Evolutionary conservation across 2,113 vertebrate species (phyloP).

Genomic region (Chascanopsetta lugubris): DNA sequence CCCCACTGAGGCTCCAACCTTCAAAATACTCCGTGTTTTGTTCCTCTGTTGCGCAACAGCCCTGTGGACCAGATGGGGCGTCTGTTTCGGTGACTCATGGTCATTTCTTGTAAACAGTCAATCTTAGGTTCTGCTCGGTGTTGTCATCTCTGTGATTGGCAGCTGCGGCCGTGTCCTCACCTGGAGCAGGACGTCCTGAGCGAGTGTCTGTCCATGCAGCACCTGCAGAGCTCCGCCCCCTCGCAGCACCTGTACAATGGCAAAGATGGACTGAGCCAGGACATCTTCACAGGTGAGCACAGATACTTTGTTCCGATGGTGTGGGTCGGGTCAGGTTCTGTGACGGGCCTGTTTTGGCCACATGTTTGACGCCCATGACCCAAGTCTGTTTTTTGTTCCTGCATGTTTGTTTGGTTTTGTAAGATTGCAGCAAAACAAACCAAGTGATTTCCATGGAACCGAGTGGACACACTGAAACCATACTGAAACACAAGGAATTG

Average conservation of each 20-base stretch:
- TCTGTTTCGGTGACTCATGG: conserved; percentile 17
- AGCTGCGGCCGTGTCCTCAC: conserved; percentile 88
- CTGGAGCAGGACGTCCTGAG: conserved; percentile 87
- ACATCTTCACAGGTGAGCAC: conserved; percentile 89
- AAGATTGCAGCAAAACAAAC: too few relatives aligned
- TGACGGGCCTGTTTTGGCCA: too few relatives aligned
- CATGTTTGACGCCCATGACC: too few relatives aligned
- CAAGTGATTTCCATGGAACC: too few relatives aligned
- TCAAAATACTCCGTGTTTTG: background rate
- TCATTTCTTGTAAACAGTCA: conserved; percentile 7
- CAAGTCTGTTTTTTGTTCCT: too few relatives aligned
- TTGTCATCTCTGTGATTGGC: conserved; percentile 34
- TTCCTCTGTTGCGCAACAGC: conserved; percentile 42
- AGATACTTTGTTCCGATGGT: background rate
- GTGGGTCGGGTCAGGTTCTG: too few relatives aligned
- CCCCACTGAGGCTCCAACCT: conserved; percentile 14
- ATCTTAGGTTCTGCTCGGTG: background rate
- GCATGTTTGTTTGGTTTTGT: too few relatives aligned
- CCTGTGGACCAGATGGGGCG: conserved; percentile 29
- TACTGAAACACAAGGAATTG: too few relatives aligned
- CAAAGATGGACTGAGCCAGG: conserved; percentile 85
- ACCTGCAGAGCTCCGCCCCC: conserved; percentile 84
- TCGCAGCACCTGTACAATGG: conserved; percentile 86
- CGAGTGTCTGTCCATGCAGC: conserved; percentile 90
- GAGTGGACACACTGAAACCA: too few relatives aligned